A percentile compares a stretch with the other conserved stretches of the same genome.
Conservation (phyloP, 92 coral and sea anemone genomes). For the Isaurus tuberculatus region DNA sequence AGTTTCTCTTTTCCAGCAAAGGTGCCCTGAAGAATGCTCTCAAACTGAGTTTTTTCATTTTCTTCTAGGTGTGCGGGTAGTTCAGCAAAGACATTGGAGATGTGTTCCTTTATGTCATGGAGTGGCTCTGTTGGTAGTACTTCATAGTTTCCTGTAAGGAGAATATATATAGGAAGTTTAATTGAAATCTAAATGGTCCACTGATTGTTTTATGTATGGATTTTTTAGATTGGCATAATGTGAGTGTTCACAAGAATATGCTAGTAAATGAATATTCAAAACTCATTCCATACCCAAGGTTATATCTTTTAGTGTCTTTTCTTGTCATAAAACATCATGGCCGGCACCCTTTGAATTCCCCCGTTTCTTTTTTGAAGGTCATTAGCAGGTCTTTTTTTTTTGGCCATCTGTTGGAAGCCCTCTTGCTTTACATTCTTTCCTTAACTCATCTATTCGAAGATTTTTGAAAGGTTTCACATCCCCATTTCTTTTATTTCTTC, state of each 20-base stretch:
- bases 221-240: not conserved
- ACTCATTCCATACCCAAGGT: constrained; percentile 30
- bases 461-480: constrained; percentile 51
- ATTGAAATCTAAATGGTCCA: not conserved
- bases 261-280: not conserved
- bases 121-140: constrained; percentile 64
- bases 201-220: constrained; percentile 9
- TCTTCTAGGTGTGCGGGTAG: constrained; percentile 59
- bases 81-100: constrained; percentile 52
- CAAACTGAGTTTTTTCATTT: constrained; percentile 35
- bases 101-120: constrained; percentile 54
- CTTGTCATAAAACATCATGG: constrained; percentile 57
- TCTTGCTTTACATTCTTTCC: constrained; percentile 48
- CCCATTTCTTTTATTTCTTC: constrained; percentile 47
- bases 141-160: constrained; percentile 54
- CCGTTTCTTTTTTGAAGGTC: constrained; percentile 44
- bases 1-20: constrained; percentile 62
- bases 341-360: constrained; percentile 57
- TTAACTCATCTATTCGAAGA: constrained; percentile 50
- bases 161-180: not conserved
- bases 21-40: constrained; percentile 15
- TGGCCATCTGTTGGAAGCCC: constrained; percentile 48
- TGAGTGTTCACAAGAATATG: not conserved
- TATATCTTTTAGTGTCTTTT: constrained; percentile 41
- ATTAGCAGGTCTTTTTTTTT: constrained; percentile 42